Evolutionary conservation across 2,797 vertebrate species (phyloP).

Genomic region (Sylvilagus floridanus): DNA sequence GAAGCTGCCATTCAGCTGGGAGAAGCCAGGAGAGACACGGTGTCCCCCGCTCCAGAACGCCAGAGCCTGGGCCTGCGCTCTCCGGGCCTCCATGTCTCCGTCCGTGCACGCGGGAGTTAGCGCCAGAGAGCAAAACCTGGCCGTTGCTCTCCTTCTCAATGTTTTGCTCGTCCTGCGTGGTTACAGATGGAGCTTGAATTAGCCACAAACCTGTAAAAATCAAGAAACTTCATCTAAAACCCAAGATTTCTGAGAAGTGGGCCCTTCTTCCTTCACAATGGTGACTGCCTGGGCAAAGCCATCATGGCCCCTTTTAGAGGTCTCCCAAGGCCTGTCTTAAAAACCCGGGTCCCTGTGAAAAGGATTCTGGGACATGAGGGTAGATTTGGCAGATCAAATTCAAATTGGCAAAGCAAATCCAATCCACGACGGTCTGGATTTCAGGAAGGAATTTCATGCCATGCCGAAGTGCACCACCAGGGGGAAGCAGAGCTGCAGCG

Average conservation of each 20-base stretch:
- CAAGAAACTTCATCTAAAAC: not conserved
- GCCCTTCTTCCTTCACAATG: not conserved
- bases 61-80: not conserved
- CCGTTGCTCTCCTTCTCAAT: not conserved
- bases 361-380: not conserved
- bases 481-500: constrained; percentile 18
- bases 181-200: not conserved
- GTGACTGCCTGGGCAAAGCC: not conserved
- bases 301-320: not conserved
- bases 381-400: not conserved
- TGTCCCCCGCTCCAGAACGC: not conserved
- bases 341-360: not conserved
- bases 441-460: not conserved
- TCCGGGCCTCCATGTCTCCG: not conserved
- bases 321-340: not conserved
- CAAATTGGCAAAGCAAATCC: not conserved
- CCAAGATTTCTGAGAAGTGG: not conserved
- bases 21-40: not conserved
- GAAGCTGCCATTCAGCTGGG: too few species aligned
- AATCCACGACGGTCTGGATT: not conserved
- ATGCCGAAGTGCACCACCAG: constrained; percentile 41
- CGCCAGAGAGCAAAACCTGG: not conserved
- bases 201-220: not conserved
- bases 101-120: not conserved
- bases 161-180: not conserved